phyloP scores from a whole-genome alignment of 1,140 invertebrate genomes.

The Lepidurus couesii region DNA sequence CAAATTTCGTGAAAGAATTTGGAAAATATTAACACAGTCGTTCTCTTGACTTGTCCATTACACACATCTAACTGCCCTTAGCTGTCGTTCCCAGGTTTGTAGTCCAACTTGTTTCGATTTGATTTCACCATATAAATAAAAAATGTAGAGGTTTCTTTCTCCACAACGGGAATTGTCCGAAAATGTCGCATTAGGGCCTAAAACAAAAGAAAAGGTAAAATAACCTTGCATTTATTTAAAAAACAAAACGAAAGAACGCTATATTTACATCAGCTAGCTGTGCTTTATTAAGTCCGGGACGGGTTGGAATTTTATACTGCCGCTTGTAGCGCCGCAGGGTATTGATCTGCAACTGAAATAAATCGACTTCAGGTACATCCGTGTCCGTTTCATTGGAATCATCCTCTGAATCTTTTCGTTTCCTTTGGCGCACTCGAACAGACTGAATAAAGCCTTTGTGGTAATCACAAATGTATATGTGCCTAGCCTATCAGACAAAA shows the following conservation, averaged over 20 bases:
- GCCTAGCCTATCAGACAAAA: constrained; percentile 62
- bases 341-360: constrained; percentile 82
- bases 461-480: constrained; percentile 94
- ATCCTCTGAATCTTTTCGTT: constrained; percentile 86
- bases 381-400: constrained; percentile 70
- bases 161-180: constrained; percentile 83
- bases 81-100: constrained; percentile 51
- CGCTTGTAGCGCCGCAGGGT: constrained; percentile 86
- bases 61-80: not conserved
- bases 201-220: constrained; percentile 43
- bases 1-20: not conserved
- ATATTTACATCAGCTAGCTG: constrained; percentile 81
- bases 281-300: constrained; percentile 86
- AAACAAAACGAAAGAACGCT: constrained; percentile 33
- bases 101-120: constrained; percentile 85
- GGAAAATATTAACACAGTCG: not conserved
- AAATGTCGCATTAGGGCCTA: constrained; percentile 91
- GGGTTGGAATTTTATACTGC: constrained; percentile 83
- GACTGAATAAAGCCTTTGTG: constrained; percentile 93
- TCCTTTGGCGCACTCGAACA: constrained; percentile 72
- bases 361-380: constrained; percentile 42
- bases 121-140: constrained; percentile 96
- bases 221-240: constrained; percentile 27
- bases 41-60: not conserved
- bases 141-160: constrained; percentile 91